Evolutionary conservation across 2,888 invertebrate genomes (phyloP), one percentile per base, ranked within the genome.

Genomic region (Amaurobius ferox): DNA sequence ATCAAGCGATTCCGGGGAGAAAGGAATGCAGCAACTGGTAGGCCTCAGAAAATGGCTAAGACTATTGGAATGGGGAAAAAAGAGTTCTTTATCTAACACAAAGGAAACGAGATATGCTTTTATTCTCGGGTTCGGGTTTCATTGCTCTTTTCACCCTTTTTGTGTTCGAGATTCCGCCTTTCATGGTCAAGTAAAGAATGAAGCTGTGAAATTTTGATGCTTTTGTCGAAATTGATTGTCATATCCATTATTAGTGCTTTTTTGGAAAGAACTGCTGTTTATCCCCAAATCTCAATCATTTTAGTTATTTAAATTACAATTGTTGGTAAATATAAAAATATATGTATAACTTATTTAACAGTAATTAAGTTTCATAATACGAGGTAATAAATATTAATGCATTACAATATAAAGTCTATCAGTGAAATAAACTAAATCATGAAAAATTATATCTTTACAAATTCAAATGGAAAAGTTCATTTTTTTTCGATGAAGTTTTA

Each of bases 1-100:
- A 66, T 66, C 79, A 62, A 79, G 32, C 62, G 71, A 66, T 40
- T 72, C 48, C 48, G 28, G 40, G 2, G n/a, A n/a, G 11, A 66
- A 71, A 79, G 66, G 11, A 71, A 29, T 44, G 0, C 26, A 79
- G 79, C 79, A 79, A 79, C 79, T 79, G 79, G 79, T 79, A 61
- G 77, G 35, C n/a, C 44, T 28, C 55, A 28, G 23, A 23, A 28
- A 39, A 70, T 11, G 23, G 26, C 61, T 61, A 28, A 30, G 16
- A 16, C 44, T 44, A 16, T 44, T 16, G 16, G 16, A 23, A 48
- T 9, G 30, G 55, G 16, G 48, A 30, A 55, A 30, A 71, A 16
- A 44, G 16, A 16, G 44, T 39, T 71, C 39, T 71, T 28, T 29
- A 1, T 71, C 30, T 23, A 55, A 30, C 32, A 71, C 23, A 71